Conservation (phyloP, 2,797 vertebrate species). For the Pagetopsis macropterus region DNA sequence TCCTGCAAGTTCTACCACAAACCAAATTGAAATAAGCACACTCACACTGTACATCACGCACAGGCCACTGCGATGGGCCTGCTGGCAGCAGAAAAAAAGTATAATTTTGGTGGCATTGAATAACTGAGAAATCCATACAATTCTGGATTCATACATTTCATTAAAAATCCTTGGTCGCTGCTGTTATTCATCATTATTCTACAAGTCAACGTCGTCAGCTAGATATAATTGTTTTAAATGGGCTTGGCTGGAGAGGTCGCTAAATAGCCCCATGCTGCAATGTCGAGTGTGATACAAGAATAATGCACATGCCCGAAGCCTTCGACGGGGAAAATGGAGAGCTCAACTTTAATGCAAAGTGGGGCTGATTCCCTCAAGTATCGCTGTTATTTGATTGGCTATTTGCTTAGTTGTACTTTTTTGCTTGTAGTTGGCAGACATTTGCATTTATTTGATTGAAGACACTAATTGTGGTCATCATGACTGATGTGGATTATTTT, state of each 20-base stretch:
- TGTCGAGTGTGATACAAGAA: constrained; percentile 6
- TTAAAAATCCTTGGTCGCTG: not conserved
- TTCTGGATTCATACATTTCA: not conserved
- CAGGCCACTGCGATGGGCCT: not conserved
- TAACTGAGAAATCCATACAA: not conserved
- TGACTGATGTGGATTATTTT: not conserved
- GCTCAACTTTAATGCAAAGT: constrained; percentile 2
- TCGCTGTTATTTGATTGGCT: not conserved
- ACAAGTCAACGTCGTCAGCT: not conserved
- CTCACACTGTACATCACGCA: constrained; percentile 71
- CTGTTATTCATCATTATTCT: not conserved
- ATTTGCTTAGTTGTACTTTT: not conserved
- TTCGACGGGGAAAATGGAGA: not conserved
- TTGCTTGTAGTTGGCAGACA: not conserved
- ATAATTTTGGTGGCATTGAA: not conserved
- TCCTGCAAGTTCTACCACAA: constrained; percentile 87
- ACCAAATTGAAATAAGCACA: constrained; percentile 82
- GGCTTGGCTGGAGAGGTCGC: not conserved
- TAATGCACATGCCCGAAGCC: not conserved
- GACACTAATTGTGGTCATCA: not conserved
- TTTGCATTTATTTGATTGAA: not conserved
- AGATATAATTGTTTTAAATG: not conserved
- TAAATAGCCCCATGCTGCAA: not conserved
- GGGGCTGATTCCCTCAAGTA: not conserved
- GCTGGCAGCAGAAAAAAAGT: not conserved